Conservation (phyloP, 2,113 vertebrate species). For the Prinia subflava region DNA sequence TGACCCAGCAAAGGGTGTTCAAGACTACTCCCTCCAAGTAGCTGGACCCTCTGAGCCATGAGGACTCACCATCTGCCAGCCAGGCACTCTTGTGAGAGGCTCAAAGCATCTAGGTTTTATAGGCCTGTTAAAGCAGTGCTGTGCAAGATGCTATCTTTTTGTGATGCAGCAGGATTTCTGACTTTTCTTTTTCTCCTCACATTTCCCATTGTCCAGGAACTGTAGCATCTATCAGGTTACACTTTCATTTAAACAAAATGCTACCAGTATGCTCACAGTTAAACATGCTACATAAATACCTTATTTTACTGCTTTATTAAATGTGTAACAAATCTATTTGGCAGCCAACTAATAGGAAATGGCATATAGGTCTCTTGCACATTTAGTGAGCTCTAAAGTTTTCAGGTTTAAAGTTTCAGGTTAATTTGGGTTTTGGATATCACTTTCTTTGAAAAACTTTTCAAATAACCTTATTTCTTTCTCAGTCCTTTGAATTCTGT, state of each 20-base stretch:
- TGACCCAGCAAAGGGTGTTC: not conserved
- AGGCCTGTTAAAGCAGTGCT: not conserved
- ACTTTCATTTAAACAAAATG: not conserved
- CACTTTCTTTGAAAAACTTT: not conserved
- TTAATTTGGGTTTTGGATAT: not conserved
- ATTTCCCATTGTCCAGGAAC: not conserved
- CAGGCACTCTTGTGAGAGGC: not conserved
- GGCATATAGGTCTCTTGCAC: not conserved
- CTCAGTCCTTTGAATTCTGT: not conserved
- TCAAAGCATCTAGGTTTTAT: not conserved
- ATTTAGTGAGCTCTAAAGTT: not conserved
- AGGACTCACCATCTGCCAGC: not conserved
- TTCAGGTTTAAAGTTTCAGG: not conserved
- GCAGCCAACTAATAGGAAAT: not conserved
- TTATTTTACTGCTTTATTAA: conserved; percentile 29
- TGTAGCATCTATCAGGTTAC: not conserved
- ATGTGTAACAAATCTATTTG: not conserved
- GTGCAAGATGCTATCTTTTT: not conserved
- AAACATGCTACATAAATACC: not conserved
- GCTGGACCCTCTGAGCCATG: not conserved
- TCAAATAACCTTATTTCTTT: not conserved
- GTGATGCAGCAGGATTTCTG: not conserved
- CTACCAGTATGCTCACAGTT: not conserved
- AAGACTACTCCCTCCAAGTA: not conserved
- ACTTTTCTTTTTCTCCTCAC: not conserved